Evolutionary conservation across 1,140 invertebrate species (phyloP).

Genomic region (Eulimnadia texana): DNA sequence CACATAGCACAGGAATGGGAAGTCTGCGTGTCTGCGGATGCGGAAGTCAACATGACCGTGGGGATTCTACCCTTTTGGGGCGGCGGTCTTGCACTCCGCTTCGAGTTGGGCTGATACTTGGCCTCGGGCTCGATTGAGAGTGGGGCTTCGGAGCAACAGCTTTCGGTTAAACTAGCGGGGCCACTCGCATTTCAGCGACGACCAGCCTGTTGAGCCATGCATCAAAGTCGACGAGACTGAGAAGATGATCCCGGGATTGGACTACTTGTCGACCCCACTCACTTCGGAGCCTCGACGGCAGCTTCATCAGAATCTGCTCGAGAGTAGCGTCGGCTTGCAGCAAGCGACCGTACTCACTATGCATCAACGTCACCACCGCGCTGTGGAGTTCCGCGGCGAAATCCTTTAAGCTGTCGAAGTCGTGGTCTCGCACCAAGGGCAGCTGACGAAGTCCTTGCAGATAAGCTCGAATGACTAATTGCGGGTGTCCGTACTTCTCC

Average conservation of each 20-base stretch:
- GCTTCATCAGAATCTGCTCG: not conserved
- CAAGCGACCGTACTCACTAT: not conserved
- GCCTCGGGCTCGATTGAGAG: no score
- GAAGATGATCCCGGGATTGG: not conserved
- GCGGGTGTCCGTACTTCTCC: constrained; percentile 5
- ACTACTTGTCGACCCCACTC: constrained; percentile 2
- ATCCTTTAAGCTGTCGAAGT: not conserved
- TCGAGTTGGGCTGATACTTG: no score
- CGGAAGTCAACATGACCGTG: no score
- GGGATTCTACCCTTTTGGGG: no score
- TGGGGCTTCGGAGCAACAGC: no score
- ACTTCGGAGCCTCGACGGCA: not conserved
- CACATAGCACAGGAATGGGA: not conserved
- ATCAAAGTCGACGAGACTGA: not conserved
- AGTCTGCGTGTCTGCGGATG: no score
- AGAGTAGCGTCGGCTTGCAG: not conserved
- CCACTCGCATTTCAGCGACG: not conserved
- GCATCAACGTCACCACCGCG: not conserved
- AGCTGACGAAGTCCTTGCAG: not conserved
- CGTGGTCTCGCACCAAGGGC: not conserved
- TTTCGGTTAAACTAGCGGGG: not conserved
- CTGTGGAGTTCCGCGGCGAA: not conserved
- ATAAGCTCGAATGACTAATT: not conserved
- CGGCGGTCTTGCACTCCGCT: no score
- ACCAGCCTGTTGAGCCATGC: not conserved